These are phyloP conservation scores for Neoseiulus cucumeris DNA, from an alignment of 1,140 invertebrate genomes.

Conservation along the genomic window DNA sequence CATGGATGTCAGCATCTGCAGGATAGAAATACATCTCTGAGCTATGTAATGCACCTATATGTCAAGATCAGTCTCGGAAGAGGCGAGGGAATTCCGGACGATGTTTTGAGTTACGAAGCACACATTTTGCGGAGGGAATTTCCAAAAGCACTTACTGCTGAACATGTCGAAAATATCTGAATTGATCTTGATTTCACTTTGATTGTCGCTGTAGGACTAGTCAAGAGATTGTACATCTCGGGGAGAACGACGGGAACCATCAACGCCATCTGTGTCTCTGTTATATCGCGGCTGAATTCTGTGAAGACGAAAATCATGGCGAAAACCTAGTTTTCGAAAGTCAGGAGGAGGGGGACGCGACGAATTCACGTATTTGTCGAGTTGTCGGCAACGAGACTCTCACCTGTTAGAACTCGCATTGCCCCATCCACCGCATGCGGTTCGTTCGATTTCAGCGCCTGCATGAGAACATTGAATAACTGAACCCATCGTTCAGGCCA, in stretches of 20 bases:
- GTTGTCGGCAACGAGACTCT: not conserved
- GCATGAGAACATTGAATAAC: constrained; percentile 47
- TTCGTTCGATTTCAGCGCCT: constrained; percentile 32
- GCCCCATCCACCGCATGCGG: constrained; percentile 45
- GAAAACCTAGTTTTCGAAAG: no score
- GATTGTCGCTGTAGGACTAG: constrained; percentile 34
- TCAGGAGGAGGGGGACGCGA: no score
- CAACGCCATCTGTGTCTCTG: constrained; percentile 44
- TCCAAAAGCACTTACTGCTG: constrained; percentile 33
- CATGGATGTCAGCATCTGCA: constrained; percentile 16
- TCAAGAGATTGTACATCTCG: constrained; percentile 48
- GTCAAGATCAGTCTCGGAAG: no score
- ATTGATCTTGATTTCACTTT: constrained; percentile 41
- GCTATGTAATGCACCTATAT: no score
- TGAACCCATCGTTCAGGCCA: constrained; percentile 57
- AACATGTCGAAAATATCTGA: constrained; percentile 42
- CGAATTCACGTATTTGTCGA: no score
- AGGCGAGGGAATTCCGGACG: no score
- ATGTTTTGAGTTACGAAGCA: no score
- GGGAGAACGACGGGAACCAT: constrained; percentile 51
- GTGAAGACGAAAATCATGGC: not conserved
- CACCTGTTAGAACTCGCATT: constrained; percentile 47
- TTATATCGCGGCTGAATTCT: constrained; percentile 32
- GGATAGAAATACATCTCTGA: no score
- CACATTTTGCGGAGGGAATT: no score